phyloP scores from a whole-genome alignment of 2,797 vertebrate species.

The Clamator glandarius region DNA sequence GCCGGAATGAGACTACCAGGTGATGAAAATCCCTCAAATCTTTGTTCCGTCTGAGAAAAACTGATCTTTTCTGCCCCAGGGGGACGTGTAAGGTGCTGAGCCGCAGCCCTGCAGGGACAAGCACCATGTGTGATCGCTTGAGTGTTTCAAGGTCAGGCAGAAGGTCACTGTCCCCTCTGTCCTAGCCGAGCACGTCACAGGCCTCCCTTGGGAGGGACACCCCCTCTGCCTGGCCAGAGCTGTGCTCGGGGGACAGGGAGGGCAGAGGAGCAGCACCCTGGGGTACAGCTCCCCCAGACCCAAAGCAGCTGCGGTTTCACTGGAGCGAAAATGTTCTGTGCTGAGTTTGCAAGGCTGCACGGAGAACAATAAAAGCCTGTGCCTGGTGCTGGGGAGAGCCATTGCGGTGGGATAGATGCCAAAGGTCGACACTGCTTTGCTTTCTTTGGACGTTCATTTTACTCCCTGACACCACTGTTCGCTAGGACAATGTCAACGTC shows the following conservation, averaged over 20 bases:
- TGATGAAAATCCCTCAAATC: background rate
- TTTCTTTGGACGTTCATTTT: background rate
- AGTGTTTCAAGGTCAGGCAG: background rate
- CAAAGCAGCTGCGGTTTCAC: background rate
- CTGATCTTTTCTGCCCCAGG: background rate
- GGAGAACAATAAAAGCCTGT: background rate
- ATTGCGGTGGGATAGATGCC: background rate
- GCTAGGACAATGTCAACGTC: background rate
- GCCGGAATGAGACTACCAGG: background rate
- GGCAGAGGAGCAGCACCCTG: background rate
- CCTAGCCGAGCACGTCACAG: background rate
- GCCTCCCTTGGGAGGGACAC: background rate
- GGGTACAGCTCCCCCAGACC: background rate
- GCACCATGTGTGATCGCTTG: fast-evolving
- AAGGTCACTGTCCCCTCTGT: background rate
- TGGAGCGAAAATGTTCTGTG: background rate
- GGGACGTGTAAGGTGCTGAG: background rate
- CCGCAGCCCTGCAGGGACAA: background rate
- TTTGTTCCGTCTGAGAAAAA: background rate
- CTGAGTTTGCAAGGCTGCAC: background rate
- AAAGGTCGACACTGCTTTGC: constrained; percentile 5
- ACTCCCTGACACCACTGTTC: background rate
- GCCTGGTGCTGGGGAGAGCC: background rate
- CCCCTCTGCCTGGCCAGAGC: background rate
- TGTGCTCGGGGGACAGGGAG: fast-evolving